Base-by-base conservation (phyloP, 2,113 vertebrate genomes). In the Origma solitaria region DNA sequence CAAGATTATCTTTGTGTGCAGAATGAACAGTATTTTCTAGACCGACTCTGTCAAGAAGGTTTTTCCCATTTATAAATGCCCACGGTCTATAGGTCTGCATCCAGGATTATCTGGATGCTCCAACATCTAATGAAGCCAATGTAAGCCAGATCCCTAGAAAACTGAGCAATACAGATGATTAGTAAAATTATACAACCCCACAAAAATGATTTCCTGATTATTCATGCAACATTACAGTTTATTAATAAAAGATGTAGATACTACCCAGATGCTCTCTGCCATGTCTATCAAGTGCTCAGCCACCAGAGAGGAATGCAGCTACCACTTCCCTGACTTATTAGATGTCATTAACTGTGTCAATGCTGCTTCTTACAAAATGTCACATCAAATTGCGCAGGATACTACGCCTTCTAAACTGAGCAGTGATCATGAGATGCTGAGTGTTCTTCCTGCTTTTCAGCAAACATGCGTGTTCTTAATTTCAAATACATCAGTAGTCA, bases 201-300 rank as follows among this genome's bases (percentile, higher is more conserved):
- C 69, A 64, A 89, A 75, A 87, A 72, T 13, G 17, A 60, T 54
- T 86, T 84, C n/a, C 42, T 62, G 16, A 24, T 87, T 58, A 51
- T 42, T 88, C 33, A 28, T 47, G 22, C 21, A 62, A 16, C 50
- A 50, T 38, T 66, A 17, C 9, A 68, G 10, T 54, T 79, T 58
- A 45, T 54, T 58, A 62, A 58, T 54, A 68, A 54, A 85, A 12
- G 6, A 30, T 45, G 23, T 76, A 62, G 25, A 23, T 62, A 33
- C 18, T 66, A 28, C 47, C 7, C 45, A 28, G 27, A 19, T 71
- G 30, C 44, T 86, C 2, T 12, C 17, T 80, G 35, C 38, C 11
- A 2, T 23, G 10, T 78, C 49, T 84, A 8, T 65, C 40, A 30
- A 14, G 20, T 51, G 25, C 15, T 50, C 0, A 0, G 31, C n/a